Base-by-base conservation (phyloP, 1,140 invertebrate genomes). In the Drosophila bifasciata region DNA sequence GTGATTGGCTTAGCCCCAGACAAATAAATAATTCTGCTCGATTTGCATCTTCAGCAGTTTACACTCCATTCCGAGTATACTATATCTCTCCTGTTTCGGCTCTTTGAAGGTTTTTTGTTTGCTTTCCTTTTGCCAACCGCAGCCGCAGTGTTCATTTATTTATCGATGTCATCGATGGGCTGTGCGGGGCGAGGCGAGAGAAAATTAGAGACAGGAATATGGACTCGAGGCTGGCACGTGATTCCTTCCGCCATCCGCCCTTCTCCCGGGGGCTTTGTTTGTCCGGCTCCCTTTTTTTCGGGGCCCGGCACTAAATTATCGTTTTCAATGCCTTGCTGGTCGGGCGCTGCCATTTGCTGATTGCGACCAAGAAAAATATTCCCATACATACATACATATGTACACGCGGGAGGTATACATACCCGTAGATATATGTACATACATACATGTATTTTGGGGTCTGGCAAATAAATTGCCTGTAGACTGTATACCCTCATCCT, bases 71-170 rank as follows among this genome's bases (percentile, higher is more conserved):
- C n/a, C 13, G 63, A 48, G 46, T 25, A 63, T 45, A 45, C 64
- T 25, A 63, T 45, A 45, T 67, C 45, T 45, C 45, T 11, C 11
- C 32, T 13, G 32, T 44, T 52, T 52, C 41, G 40, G 16, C 19
- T 21, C n/a, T 52, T 45, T 19, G 19, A 67, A 16, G 16, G 1
- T 41, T 7, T 51, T 25, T 40, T 53, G 19, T 32, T 53, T 21
- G 16, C n/a, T 40, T 49, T 19, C 9, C 13, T 25, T 16, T 67
- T 15, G 16, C 19, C 28, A 52, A 51, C 60, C 60, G 60, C 55
- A 63, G 41, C 28, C 63, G 48, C 60, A 67, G 61, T 64, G 63
- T 66, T 52, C 48, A 67, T 66, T 67, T 66, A 66, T 64, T 67
- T 67, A 67, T 67, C 63, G 63, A 67, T 67, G 11, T 0, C 32